phyloP scores from a whole-genome alignment of 2,113 vertebrate species.

The Bostrychus sinensis region DNA sequence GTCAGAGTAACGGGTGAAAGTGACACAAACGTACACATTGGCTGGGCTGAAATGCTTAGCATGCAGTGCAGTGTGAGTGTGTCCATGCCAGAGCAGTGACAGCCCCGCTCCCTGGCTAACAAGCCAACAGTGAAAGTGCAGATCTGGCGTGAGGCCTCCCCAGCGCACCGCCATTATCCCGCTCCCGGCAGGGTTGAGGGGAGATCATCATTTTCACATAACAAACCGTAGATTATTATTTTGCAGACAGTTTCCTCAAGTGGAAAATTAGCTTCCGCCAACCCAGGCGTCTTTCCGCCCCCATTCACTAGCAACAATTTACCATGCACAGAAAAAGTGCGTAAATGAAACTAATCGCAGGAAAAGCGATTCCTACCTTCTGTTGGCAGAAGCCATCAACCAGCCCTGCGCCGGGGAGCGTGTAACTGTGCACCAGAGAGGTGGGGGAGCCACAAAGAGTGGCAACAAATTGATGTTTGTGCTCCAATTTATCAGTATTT shows the following conservation, averaged over 20 bases:
- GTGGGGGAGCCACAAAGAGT: constrained; percentile 26
- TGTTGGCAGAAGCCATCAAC: constrained; percentile 61
- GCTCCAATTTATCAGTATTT: constrained; percentile 50
- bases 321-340: constrained; percentile 56
- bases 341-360: constrained; percentile 69
- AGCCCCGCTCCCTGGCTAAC: constrained; percentile 62
- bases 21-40: constrained; percentile 6
- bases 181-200: constrained; percentile 61
- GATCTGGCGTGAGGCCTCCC: constrained; percentile 65
- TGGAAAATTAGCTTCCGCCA: constrained; percentile 77
- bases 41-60: constrained; percentile 10
- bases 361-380: constrained; percentile 64
- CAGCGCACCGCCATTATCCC: constrained; percentile 68
- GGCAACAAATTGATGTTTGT: constrained; percentile 50
- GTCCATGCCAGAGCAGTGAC: constrained; percentile 43
- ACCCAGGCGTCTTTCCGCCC: constrained; percentile 43
- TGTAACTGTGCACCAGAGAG: constrained; percentile 31
- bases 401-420: constrained; percentile 38
- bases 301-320: constrained; percentile 59
- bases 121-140: constrained; percentile 60
- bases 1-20: constrained; percentile 7
- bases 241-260: constrained; percentile 75
- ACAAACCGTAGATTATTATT: constrained; percentile 80
- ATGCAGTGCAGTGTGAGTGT: background rate
- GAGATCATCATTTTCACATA: constrained; percentile 76